Base-by-base conservation (phyloP, 2,888 invertebrate species). In the Belgica antarctica region DNA sequence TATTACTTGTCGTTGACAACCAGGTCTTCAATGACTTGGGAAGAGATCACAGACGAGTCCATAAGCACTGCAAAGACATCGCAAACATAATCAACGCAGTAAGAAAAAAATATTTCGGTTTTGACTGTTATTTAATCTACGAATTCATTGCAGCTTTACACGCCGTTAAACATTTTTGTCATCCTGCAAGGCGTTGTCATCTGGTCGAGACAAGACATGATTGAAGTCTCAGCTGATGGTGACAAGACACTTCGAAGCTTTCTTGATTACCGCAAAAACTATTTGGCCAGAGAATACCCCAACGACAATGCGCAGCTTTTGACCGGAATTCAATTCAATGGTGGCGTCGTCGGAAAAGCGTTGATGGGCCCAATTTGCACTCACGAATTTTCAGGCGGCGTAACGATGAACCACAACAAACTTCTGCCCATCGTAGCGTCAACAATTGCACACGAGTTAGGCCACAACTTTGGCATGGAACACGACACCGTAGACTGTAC, bases 381-480 rank as follows among this genome's bases (percentile, higher is more conserved):
- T 0, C 94, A 89, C 80, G 92, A 96, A 78, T 96, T 90, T 79
- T 97, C 96, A 0, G 98, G 97, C 0, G 98, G 98, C 0, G 94
- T 99, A 0, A 92, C 93, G 73, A 94, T 94, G 79, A 95, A 96
- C 77, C 96, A 96, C 77, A 94, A 93, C 34, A 84, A 85, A 68
- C 86, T 92, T 15, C 87, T 93, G 1, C 92, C 94, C 0, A 83
- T 96, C 12, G 95, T 97, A 1, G 98, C 97, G 0, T 93, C 96
- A 0, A 98, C 98, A 0, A 89, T 99, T 71, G 97, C 98, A 0
- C 99, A 99, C 79, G 98, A 99, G 81, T 90, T 99, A 88, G 98
- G 98, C 0, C 99, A 99, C 79, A 99, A 98, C 82, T 96, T 99
- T 78, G 96, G 94, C 69, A 96, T 99, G 96, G 96, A 96, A 75